A percentile compares a stretch with the other conserved stretches of the same genome.
These are phyloP conservation scores for Drosophila nr. perissopoda DNA, from an alignment of 2,888 invertebrate species.

Conservation along the genomic window DNA sequence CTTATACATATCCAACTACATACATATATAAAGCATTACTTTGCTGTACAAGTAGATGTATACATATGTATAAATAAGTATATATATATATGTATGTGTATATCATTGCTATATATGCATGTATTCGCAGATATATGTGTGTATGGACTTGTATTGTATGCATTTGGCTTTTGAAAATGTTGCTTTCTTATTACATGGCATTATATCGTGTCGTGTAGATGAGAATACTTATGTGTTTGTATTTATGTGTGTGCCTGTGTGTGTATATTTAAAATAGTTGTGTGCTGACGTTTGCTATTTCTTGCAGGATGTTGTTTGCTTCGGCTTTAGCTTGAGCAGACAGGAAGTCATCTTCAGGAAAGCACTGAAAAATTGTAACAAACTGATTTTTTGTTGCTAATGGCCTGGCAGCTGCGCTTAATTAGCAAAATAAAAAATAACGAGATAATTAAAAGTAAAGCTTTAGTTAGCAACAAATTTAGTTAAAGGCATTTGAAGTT, in stretches of 20 bases:
- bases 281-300: slow-evolving; percentile 47
- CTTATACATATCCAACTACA: slow-evolving; percentile 6
- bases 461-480: not conserved
- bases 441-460: not conserved
- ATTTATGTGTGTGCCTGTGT: not conserved
- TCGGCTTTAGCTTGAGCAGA: slow-evolving; percentile 13
- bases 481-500: not conserved
- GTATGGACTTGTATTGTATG: slow-evolving; percentile 59
- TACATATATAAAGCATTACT: not conserved
- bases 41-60: not conserved
- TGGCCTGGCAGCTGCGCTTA: slow-evolving; percentile 32
- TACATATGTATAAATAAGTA: not conserved
- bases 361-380: slow-evolving; percentile 12
- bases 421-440: slow-evolving; percentile 32
- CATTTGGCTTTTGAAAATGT: slow-evolving; percentile 78
- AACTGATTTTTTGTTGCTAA: slow-evolving; percentile 34
- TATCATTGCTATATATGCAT: slow-evolving; percentile 6
- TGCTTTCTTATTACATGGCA: slow-evolving; percentile 79
- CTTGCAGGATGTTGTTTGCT: slow-evolving; percentile 56
- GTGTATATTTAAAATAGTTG: slow-evolving; percentile 35
- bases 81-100: not conserved
- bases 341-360: slow-evolving; percentile 39
- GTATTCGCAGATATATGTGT: slow-evolving; percentile 15
- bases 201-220: slow-evolving; percentile 61
- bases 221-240: not conserved